These are phyloP conservation scores for Drosophila sp. DNA, from an alignment of 1,140 invertebrate species.

Conservation along the genomic window DNA sequence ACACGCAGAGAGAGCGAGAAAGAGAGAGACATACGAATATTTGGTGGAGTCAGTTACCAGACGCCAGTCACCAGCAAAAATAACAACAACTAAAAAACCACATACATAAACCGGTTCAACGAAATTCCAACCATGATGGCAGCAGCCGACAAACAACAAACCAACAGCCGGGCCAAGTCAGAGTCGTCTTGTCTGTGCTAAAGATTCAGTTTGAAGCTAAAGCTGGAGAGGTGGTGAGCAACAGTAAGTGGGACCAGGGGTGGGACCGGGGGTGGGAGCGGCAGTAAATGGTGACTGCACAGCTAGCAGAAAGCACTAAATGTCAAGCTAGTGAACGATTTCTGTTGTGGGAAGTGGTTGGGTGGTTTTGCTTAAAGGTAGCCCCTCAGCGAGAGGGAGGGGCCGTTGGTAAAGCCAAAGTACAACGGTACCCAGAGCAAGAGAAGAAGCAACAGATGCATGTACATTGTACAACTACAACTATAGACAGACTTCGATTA, in stretches of 20 bases:
- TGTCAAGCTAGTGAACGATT: constrained; percentile 69
- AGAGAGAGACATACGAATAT: constrained; percentile 54
- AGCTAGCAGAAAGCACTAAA: constrained; percentile 66
- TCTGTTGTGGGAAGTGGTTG: constrained; percentile 20
- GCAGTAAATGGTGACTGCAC: constrained; percentile 1
- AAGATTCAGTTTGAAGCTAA: constrained; percentile 38
- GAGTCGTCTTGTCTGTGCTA: constrained; percentile 38
- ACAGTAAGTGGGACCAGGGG: constrained; percentile 11
- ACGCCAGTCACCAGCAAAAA: constrained; percentile 55
- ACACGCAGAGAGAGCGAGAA: constrained; percentile 6
- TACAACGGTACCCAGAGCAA: constrained; percentile 37
- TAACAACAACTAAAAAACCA: constrained; percentile 50
- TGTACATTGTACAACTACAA: constrained; percentile 30
- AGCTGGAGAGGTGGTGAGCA: neutral
- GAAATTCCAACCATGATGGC: constrained; percentile 62
- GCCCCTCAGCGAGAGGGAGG: too few species aligned
- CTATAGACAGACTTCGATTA: constrained; percentile 17
- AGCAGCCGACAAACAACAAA: constrained; percentile 29
- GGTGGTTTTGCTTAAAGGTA: constrained; percentile 2
- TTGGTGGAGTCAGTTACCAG: constrained; percentile 75
- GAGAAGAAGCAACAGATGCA: constrained; percentile 29
- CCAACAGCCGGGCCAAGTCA: constrained; percentile 44
- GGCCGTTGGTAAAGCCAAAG: neutral
- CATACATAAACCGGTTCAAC: constrained; percentile 71
- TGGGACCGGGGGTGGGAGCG: constrained; percentile 9